A percentile compares a stretch with the other conserved stretches of the same genome.
phyloP scores from a whole-genome alignment of 2,113 vertebrate species.

The Erpornis zantholeuca region DNA sequence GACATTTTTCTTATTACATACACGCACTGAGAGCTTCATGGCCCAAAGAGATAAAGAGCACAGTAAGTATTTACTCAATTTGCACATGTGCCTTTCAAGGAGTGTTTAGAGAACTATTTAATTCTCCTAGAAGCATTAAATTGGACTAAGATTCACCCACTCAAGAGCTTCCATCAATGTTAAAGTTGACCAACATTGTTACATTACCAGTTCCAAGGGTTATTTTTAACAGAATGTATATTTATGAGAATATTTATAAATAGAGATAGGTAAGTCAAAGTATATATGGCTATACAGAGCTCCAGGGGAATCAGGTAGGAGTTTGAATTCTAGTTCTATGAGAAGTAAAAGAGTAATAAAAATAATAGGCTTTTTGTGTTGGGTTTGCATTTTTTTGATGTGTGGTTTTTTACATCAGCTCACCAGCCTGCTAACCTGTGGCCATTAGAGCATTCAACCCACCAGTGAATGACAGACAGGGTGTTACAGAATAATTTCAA shows the following conservation, averaged over 20 bases:
- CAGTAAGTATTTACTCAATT: background rate
- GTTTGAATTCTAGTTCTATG: background rate
- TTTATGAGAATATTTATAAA: background rate
- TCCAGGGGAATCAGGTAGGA: background rate
- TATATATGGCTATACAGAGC: background rate
- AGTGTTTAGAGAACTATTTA: background rate
- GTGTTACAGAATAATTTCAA: background rate
- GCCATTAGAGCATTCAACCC: background rate
- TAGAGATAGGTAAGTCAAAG: background rate
- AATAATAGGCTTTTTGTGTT: background rate
- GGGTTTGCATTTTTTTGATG: accelerated
- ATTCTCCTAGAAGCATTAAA: background rate
- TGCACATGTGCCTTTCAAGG: background rate
- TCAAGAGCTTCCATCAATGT: background rate
- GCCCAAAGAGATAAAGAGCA: background rate
- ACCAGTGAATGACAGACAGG: background rate
- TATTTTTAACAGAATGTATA: background rate
- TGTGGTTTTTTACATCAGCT: background rate
- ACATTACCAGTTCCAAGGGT: background rate
- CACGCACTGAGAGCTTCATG: background rate
- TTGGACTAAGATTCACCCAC: background rate
- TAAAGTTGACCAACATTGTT: background rate
- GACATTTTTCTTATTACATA: background rate
- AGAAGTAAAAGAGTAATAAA: background rate
- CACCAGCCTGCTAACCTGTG: background rate